phyloP scores from a whole-genome alignment of 1,140 invertebrate genomes.

The Vanessa tameamea region DNA sequence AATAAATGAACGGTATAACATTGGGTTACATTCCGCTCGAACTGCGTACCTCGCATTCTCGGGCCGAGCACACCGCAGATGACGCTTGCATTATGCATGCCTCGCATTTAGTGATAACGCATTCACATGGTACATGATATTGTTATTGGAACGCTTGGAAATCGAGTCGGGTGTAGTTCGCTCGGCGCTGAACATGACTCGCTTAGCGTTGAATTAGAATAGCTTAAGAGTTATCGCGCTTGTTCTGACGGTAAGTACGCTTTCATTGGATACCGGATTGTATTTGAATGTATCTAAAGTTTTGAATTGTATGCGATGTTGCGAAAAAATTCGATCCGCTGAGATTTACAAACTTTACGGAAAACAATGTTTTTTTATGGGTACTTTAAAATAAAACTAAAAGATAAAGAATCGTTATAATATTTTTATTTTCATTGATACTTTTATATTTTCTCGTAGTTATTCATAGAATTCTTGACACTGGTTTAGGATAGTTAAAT shows the following conservation, averaged over 20 bases:
- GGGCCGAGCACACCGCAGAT: constrained; percentile 44
- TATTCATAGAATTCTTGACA: too few relatives aligned
- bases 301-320: neutral
- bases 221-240: neutral
- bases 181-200: neutral
- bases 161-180: constrained; percentile 3
- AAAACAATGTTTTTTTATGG: too few relatives aligned
- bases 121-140: constrained; percentile 28
- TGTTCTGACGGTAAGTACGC: neutral
- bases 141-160: constrained; percentile 29
- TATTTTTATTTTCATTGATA: too few relatives aligned
- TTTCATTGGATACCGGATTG: neutral
- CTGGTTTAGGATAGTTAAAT: too few relatives aligned
- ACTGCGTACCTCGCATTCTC: neutral
- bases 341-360: too few relatives aligned
- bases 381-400: too few relatives aligned
- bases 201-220: constrained; percentile 6
- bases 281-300: neutral
- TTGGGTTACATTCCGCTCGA: neutral
- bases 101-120: constrained; percentile 51
- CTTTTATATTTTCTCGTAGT: too few relatives aligned
- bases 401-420: too few relatives aligned
- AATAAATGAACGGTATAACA: neutral
- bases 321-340: too few relatives aligned
- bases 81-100: constrained; percentile 64